Evolutionary conservation across 2,797 vertebrate species (phyloP), one percentile per base, ranked within the genome.

Genomic region (Diplodus puntazzo): DNA sequence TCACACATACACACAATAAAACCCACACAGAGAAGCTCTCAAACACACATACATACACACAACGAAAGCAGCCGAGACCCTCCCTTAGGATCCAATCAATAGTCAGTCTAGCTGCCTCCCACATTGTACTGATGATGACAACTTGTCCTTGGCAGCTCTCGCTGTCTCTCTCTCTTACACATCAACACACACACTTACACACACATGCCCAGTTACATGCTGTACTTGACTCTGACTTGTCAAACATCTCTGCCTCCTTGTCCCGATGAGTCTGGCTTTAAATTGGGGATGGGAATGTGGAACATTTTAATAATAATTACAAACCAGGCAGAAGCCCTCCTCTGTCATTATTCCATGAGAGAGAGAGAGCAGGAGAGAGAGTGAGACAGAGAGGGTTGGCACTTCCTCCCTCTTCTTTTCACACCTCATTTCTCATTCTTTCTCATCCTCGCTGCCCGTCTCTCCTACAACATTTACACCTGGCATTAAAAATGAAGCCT

Each of bases 81-180:
- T 85, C 76, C 73, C 77, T 63, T 3, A 81, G 77, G 80, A 87
- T 54, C 77, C 75, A 83, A 84, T 81, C 83, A 84, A 71, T 80
- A 75, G 70, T 80, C 71, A 17, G 77, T 86, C 79, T 80, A 49
- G 61, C 80, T 80, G 58, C 74, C 85, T 86, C 85, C 89, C 65
- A 86, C 88, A 49, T 74, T 13, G 61, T 67, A 1, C 73, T 39
- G 55, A 86, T 74, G 73, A 80, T 88, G 84, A 85, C 78, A 73
- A 82, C 74, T 72, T 65, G 77, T 86, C 66, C 79, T 81, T 84
- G 77, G 67, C 75, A 78, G 21, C 70, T 59, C 69, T 60, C 20
- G 0, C 55, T 42, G 1, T 64, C 46, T 71, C 30, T 74, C 53
- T 65, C 30, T 16, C 49, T 30, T 13, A 18, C 50, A 25, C 52